Evolutionary conservation across 2,113 vertebrate genomes (phyloP).

Genomic region (Brachypteracias leptosomus): DNA sequence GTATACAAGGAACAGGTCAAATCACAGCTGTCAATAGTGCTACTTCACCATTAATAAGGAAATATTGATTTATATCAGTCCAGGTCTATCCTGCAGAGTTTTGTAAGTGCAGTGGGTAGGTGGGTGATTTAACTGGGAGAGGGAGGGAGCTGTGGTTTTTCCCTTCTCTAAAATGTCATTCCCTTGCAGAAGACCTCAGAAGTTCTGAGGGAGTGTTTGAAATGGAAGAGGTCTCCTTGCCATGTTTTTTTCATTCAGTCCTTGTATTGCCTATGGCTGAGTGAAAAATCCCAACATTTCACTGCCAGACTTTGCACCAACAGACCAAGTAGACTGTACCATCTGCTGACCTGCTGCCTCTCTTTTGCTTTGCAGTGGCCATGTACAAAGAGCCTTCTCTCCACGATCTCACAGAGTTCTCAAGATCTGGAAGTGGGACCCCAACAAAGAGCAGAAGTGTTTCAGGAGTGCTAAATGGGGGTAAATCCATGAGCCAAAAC

Average conservation of each 20-base stretch:
- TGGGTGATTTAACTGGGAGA: neutral
- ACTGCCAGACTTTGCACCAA: neutral
- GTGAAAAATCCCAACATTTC: fast-evolving
- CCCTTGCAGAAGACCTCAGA: neutral
- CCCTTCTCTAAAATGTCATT: neutral
- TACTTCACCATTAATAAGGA: neutral
- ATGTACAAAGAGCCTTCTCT: slow-evolving; percentile 99
- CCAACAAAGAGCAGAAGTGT: slow-evolving; percentile 98
- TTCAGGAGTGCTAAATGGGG: slow-evolving; percentile 94
- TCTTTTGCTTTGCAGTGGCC: slow-evolving; percentile 86
- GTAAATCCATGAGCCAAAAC: slow-evolving; percentile 96
- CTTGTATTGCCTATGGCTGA: fast-evolving
- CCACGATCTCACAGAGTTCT: slow-evolving; percentile 97
- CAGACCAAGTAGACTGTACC: fast-evolving
- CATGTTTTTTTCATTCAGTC: neutral
- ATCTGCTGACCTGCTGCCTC: neutral
- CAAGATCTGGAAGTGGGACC: slow-evolving; percentile 95
- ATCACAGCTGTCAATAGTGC: neutral
- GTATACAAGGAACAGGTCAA: neutral
- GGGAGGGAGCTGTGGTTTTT: neutral
- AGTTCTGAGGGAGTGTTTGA: neutral
- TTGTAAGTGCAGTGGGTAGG: neutral
- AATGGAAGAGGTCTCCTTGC: neutral
- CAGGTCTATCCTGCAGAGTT: neutral
- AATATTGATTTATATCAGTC: neutral